Conservation (phyloP, 2,888 invertebrate genomes). For the Leptopilina drosophilae region DNA sequence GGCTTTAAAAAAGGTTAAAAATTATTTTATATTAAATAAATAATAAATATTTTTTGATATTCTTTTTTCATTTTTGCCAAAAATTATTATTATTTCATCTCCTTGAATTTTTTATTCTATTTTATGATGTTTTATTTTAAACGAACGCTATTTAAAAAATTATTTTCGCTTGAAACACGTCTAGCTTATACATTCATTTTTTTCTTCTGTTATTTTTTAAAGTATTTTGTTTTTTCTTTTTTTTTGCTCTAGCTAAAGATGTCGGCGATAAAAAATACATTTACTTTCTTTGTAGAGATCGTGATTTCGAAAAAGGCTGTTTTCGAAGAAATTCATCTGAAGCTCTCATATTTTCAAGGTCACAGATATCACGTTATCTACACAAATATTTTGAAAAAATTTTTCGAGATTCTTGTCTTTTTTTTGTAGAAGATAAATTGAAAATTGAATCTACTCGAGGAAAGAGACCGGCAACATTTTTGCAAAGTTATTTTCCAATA, state of each 20-base stretch:
- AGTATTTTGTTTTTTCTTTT: too few species aligned
- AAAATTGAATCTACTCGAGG: constrained; percentile 4
- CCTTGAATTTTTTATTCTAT: not conserved
- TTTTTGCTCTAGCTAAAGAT: constrained; percentile 20
- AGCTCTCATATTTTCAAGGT: constrained; percentile 15
- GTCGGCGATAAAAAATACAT: constrained; percentile 27
- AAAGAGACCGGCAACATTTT: constrained; percentile 29
- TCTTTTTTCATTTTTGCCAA: not conserved
- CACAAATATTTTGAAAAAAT: not conserved
- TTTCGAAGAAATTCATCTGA: constrained; percentile 8
- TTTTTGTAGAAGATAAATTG: not conserved
- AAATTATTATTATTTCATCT: not conserved
- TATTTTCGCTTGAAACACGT: not conserved
- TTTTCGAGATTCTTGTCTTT: not conserved
- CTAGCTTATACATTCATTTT: constrained; percentile 9
- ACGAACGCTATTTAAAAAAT: constrained; percentile 15
- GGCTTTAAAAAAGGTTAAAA: too few species aligned
- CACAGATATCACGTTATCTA: constrained; percentile 17
- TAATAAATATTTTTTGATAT: not conserved
- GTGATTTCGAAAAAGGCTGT: constrained; percentile 17
- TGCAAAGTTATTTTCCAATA: constrained; percentile 19
- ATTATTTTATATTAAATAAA: too few species aligned
- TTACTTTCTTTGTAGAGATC: constrained; percentile 16
- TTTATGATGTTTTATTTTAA: not conserved
- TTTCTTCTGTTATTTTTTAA: too few species aligned